Evolutionary conservation across 2,113 vertebrate species (phyloP).

Genomic region (Aldabrachelys gigantea): DNA sequence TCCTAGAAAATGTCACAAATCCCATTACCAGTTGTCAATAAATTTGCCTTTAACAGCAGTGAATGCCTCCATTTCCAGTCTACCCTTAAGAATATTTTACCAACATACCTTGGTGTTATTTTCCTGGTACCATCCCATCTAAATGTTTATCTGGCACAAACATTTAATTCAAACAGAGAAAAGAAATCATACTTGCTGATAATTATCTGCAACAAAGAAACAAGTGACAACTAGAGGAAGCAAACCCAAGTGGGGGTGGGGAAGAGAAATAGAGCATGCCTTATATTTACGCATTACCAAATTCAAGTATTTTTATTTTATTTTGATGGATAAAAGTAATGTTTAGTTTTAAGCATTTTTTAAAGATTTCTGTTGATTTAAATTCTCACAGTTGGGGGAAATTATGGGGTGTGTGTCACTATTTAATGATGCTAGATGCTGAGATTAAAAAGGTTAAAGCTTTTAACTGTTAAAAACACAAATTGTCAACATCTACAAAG

Average conservation of each 20-base stretch:
- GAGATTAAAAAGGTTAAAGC: background rate
- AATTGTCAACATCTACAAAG: background rate
- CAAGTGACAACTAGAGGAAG: background rate
- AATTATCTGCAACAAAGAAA: no score
- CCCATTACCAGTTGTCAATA: background rate
- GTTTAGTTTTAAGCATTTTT: background rate
- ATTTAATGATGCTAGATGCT: background rate
- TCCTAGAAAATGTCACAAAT: background rate
- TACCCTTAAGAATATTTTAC: background rate
- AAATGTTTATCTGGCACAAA: constrained; percentile 21
- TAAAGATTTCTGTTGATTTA: background rate
- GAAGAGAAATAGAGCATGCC: background rate
- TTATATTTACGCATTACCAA: background rate
- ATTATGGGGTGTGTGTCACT: background rate
- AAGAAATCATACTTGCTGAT: rapidly evolving
- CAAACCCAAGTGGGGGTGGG: background rate
- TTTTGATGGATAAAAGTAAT: background rate
- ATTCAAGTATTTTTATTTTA: background rate
- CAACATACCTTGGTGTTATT: background rate
- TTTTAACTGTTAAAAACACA: no score
- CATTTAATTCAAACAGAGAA: background rate
- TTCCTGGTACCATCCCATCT: constrained; percentile 16
- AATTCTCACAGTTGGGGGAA: background rate
- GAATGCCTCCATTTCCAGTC: background rate
- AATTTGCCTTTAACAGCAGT: background rate